These are phyloP conservation scores for Rhadinocentrus ornatus DNA, from an alignment of 2,797 vertebrate species.

Conservation along the genomic window DNA sequence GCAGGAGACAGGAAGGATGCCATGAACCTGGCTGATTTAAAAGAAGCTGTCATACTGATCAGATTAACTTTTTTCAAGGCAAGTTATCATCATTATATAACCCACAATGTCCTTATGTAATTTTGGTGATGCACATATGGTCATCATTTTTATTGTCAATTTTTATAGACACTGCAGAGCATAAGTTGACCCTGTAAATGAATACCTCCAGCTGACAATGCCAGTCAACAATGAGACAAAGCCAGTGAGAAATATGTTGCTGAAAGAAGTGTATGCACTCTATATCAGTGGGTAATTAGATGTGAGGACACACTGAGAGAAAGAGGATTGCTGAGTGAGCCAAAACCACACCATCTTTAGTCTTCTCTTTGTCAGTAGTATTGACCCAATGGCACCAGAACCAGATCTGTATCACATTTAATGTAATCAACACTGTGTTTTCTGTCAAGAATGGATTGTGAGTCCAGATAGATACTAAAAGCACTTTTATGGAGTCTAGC, in stretches of 20 bases:
- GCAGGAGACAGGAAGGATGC: too few relatives aligned
- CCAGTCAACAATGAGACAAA: constrained; percentile 16
- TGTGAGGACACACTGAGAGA: constrained; percentile 24
- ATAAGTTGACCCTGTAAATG: not conserved
- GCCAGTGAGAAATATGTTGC: constrained; percentile 1
- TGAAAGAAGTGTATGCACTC: constrained; percentile 15
- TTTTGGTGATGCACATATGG: not conserved
- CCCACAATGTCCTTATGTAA: not conserved
- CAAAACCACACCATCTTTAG: constrained; percentile 23
- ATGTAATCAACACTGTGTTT: constrained; percentile 64
- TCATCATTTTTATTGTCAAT: not conserved
- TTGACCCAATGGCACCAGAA: constrained; percentile 57
- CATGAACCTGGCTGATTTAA: too few relatives aligned
- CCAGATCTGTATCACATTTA: constrained; percentile 56
- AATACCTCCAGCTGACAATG: not conserved
- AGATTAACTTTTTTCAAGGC: not conserved
- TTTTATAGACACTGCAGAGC: not conserved
- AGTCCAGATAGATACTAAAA: constrained; percentile 31
- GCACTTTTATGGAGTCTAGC: constrained; percentile 13
- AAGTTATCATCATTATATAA: not conserved
- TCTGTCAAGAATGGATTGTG: constrained; percentile 33
- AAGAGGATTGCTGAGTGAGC: constrained; percentile 50
- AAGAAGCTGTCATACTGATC: too few relatives aligned
- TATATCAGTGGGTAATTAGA: constrained; percentile 47
- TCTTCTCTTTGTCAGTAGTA: constrained; percentile 50